Percentiles rank a stretch among this genome's conserved stretches.
Evolutionary conservation across 2,888 invertebrate genomes (phyloP).

Genomic region (Odontocerum albicorne): DNA sequence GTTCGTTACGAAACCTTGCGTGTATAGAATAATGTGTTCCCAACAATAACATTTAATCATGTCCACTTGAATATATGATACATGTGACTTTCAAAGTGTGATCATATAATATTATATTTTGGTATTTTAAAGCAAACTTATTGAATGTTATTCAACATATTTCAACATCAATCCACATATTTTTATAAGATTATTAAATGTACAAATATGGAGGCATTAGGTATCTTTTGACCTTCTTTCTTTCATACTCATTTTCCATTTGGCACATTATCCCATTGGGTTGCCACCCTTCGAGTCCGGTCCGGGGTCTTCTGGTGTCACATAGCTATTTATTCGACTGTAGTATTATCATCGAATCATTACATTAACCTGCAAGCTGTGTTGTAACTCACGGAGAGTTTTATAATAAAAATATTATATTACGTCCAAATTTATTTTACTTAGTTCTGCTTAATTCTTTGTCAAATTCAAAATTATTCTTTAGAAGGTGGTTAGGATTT

Average conservation of each 20-base stretch:
- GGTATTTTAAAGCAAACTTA: conserved; percentile 4
- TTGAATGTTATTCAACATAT: conserved; percentile 8
- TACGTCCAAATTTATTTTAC: too few species aligned
- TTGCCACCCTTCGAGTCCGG: too few species aligned
- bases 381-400: too few species aligned
- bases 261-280: not conserved
- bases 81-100: conserved; percentile 17
- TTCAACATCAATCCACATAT: conserved; percentile 21
- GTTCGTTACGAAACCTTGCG: conserved; percentile 9
- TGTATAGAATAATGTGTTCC: conserved; percentile 4
- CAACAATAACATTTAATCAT: conserved; percentile 1
- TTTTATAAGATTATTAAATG: conserved; percentile 24
- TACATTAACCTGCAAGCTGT: too few species aligned
- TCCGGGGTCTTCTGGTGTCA: too few species aligned
- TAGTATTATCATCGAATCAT: too few species aligned
- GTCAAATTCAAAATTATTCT: too few species aligned
- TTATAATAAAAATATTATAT: too few species aligned
- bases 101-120: conserved; percentile 16
- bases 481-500: too few species aligned
- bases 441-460: too few species aligned
- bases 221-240: conserved; percentile 1
- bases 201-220: conserved; percentile 24
- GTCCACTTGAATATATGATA: conserved; percentile 6
- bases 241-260: not conserved
- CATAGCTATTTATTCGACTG: too few species aligned